These are phyloP conservation scores for pig (Sus scrofa) DNA, from an alignment of 2,113 vertebrate species.

Conservation along the genomic window T2T-Sscrofa CM000817.6:83152501-83153000, in stretches of 20 bases:
- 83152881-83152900: background rate
- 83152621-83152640: background rate
- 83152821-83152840: background rate
- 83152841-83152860: slow-evolving; percentile 3
- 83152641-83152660: background rate
- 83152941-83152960: background rate
- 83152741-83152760: background rate
- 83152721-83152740: background rate
- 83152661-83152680: background rate
- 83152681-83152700: background rate
- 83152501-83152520: background rate
- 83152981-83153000: background rate
- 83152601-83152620: background rate
- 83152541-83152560: background rate
- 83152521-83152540: background rate
- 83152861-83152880: slow-evolving; percentile 15
- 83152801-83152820: slow-evolving; percentile 6
- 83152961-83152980: background rate
- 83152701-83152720: background rate
- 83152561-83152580: background rate
- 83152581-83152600: background rate
- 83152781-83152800: background rate
- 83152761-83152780: background rate
- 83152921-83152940: background rate
- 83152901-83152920: background rate